Conservation (phyloP, 2,797 vertebrate genomes). For the Helarctos malayanus region DNA sequence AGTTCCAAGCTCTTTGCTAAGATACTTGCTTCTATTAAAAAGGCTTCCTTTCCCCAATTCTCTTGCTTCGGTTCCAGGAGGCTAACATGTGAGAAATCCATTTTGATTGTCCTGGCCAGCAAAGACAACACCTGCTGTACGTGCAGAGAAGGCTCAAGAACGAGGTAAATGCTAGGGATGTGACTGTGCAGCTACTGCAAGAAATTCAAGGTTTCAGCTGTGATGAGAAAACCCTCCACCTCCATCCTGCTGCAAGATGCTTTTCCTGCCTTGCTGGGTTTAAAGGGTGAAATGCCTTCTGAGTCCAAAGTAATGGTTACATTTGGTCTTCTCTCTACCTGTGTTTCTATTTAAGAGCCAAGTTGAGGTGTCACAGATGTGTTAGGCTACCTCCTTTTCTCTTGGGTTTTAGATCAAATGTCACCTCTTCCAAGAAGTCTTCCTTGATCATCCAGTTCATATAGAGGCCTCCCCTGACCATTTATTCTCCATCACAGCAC, state of each 20-base stretch:
- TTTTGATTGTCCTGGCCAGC: no score
- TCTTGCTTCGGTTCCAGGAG: background rate
- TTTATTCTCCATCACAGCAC: background rate
- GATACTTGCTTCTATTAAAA: constrained; percentile 18
- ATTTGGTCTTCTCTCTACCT: background rate
- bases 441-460: background rate
- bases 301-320: background rate
- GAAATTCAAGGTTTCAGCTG: background rate
- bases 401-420: background rate
- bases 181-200: background rate
- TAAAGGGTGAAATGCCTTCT: background rate
- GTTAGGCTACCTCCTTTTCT: background rate
- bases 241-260: no score
- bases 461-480: background rate
- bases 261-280: background rate
- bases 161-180: background rate
- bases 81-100: background rate
- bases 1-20: background rate
- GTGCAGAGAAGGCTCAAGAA: background rate
- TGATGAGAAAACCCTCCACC: background rate
- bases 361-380: background rate
- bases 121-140: background rate
- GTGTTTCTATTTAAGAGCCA: background rate
- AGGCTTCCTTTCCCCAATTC: background rate
- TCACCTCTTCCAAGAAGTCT: background rate